Conservation (phyloP, 2,888 invertebrate genomes). For the Drepana falcataria region DNA sequence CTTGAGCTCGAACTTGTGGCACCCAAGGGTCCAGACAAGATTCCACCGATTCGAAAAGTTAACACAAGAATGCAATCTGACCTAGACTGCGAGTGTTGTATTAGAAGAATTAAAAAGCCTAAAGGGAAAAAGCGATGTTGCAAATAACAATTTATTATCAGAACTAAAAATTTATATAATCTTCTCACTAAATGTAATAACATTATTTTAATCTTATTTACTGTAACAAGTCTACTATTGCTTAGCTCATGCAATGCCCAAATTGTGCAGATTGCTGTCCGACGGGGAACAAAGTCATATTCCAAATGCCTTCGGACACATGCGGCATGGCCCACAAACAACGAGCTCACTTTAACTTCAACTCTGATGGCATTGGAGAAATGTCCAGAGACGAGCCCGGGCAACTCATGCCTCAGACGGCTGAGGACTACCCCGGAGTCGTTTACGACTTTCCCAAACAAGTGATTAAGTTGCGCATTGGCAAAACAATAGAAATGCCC, state of each 20-base stretch:
- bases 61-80: constrained; percentile 56
- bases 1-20: constrained; percentile 82
- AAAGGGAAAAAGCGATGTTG: constrained; percentile 31
- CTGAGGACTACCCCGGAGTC: constrained; percentile 55
- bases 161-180: background rate
- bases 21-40: constrained; percentile 80
- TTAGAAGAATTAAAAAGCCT: constrained; percentile 34
- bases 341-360: constrained; percentile 61
- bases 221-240: constrained; percentile 7
- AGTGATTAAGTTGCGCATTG: constrained; percentile 64
- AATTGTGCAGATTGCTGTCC: constrained; percentile 75
- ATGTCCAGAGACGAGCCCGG: constrained; percentile 60
- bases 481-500: constrained; percentile 59
- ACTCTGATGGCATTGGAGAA: constrained; percentile 64
- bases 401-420: constrained; percentile 41
- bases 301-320: constrained; percentile 63
- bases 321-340: constrained; percentile 62
- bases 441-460: constrained; percentile 55
- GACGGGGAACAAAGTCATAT: constrained; percentile 68
- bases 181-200: no score
- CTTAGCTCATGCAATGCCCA: constrained; percentile 31
- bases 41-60: constrained; percentile 64
- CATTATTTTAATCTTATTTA: constrained; percentile 6
- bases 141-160: background rate
- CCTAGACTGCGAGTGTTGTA: constrained; percentile 54